Percentiles rank a stretch among this genome's conserved stretches.
These are phyloP conservation scores for Coregonus ussuriensis DNA, from an alignment of 2,797 vertebrate species.

Conservation along the genomic window DNA sequence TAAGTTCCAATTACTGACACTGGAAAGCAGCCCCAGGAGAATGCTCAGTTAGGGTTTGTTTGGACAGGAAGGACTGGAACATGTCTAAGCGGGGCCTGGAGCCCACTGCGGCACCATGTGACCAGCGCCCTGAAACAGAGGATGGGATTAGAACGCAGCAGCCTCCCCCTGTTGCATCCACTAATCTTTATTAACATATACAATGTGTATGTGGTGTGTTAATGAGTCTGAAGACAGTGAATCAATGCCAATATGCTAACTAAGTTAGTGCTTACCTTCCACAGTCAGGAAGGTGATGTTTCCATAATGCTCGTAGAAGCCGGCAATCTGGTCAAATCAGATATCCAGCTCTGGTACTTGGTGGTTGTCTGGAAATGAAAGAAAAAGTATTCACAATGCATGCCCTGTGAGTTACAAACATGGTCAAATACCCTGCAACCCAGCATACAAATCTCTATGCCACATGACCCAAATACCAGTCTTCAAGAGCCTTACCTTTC, in stretches of 20 bases:
- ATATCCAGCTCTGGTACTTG: slow-evolving; percentile 66
- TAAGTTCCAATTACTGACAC: slow-evolving; percentile 8
- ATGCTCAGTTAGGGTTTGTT: slow-evolving; percentile 65
- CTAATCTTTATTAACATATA: neutral
- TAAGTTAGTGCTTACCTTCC: slow-evolving; percentile 66
- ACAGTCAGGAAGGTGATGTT: slow-evolving; percentile 79
- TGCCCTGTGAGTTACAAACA: neutral
- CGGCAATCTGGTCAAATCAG: slow-evolving; percentile 74
- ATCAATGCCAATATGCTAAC: neutral
- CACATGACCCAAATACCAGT: neutral
- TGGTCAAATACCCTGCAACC: neutral
- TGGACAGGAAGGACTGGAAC: slow-evolving; percentile 76
- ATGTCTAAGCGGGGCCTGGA: slow-evolving; percentile 76
- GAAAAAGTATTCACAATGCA: neutral
- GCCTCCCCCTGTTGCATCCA: neutral
- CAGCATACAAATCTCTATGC: neutral
- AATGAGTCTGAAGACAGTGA: neutral
- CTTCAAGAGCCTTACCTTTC: slow-evolving; percentile 51
- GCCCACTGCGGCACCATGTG: slow-evolving; percentile 86
- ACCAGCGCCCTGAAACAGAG: slow-evolving; percentile 73
- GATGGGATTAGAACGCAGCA: neutral
- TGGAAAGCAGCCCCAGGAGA: slow-evolving; percentile 1
- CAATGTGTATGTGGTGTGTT: neutral
- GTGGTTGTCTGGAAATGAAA: slow-evolving; percentile 53
- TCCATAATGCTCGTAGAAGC: slow-evolving; percentile 77